Evolutionary conservation across 2,888 invertebrate genomes (phyloP), one percentile per base, ranked within the genome.

Genomic region (Eulithis testata): DNA sequence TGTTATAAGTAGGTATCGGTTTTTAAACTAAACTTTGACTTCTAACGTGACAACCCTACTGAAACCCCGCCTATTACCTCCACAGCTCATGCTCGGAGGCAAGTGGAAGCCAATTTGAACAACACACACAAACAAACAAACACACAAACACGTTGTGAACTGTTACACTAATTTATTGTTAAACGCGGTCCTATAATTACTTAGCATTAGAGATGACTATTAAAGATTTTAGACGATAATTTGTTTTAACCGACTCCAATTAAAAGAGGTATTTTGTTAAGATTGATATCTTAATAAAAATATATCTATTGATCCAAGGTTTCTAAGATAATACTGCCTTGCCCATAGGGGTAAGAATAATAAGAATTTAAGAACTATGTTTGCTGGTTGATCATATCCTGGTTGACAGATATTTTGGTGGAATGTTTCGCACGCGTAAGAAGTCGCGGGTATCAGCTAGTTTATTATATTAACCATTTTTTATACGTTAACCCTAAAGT

Each of bases 101-200:
- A 83, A 85, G 84, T 84, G 82, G 90, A 77, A 88, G 89, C 89
- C 90, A 90, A 91, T 90, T 91, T 91, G 85, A 80, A 76, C 82
- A 81, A 68, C 69, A 72, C 70, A 55, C 63, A 68, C 68, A 63
- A 27, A 67, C 65, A 70, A 73, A 74, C 70, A 74, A 59, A 68
- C 64, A 65, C 60, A 47, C 61, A 54, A 60, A 56, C 51, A 21
- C 44, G 44, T 55, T 36, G 53, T 53, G 44, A 47, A 59, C 60
- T 54, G 50, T 49, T 49, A 45, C 7, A 21, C 51, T 65, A 60
- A 57, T 56, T 65, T 65, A 60, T 52, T 58, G 60, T 53, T 58
- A 53, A 54, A 63, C 49, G 52, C 37, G 31, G 43, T 55, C 52
- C 54, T 63, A 59, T 63, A 57, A 60, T 65, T 59, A 63, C 55